Conservation (phyloP, 1,140 invertebrate genomes). For the Brachionus asplanchnoidis region DNA sequence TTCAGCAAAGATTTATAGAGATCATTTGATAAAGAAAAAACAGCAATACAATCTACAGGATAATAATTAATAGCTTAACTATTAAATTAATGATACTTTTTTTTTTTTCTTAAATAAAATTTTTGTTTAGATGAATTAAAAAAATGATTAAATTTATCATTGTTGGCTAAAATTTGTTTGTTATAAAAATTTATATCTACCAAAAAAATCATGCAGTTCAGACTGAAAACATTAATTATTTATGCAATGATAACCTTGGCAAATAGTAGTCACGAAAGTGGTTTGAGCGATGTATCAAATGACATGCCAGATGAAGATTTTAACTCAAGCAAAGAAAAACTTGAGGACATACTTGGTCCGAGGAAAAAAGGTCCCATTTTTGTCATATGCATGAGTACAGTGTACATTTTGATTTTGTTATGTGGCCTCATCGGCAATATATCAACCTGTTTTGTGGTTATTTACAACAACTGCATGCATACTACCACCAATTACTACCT, state of each 20-base stretch:
- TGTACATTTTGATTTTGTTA: slow-evolving; percentile 48
- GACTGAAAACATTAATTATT: not conserved
- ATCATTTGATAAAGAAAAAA: not conserved
- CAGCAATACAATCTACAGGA: not conserved
- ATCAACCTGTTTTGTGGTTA: slow-evolving; percentile 48
- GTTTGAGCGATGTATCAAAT: not conserved
- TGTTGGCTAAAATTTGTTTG: not conserved
- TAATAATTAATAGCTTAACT: slow-evolving; percentile 11
- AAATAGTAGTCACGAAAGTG: not conserved
- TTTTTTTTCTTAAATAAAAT: not conserved
- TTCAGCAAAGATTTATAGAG: slow-evolving; percentile 2
- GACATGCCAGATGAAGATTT: not conserved
- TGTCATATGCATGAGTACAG: slow-evolving; percentile 39
- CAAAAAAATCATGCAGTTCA: not conserved
- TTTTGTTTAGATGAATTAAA: not conserved
- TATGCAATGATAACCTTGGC: not conserved
- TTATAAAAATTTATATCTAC: not conserved
- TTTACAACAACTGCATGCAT: slow-evolving; percentile 56
- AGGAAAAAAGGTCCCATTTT: not conserved
- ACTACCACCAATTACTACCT: slow-evolving; percentile 77
- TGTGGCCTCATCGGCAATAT: slow-evolving; percentile 50
- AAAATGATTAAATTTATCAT: not conserved
- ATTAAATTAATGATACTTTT: not conserved
- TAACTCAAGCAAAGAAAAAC: not conserved
- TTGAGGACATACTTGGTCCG: not conserved